phyloP scores from a whole-genome alignment of 64 coral and sea anemone species.

The Stichodactyla helianthus region DNA sequence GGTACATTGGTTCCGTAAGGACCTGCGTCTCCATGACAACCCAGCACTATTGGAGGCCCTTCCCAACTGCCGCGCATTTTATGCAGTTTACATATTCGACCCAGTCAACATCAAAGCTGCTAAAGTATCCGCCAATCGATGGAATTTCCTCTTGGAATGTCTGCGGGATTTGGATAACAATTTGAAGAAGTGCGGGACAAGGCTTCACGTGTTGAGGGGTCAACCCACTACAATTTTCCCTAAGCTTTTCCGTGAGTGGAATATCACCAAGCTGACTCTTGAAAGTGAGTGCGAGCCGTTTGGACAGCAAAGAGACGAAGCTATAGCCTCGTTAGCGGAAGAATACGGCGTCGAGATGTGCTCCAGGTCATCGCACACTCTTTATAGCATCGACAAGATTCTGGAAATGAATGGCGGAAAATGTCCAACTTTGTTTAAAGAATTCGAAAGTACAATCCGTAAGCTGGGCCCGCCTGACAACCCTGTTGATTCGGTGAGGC shows the following conservation, averaged over 20 bases:
- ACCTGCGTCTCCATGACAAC: slow-evolving; percentile 94
- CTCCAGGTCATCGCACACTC: slow-evolving; percentile 76
- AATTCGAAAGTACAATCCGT: slow-evolving; percentile 60
- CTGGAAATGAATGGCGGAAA: slow-evolving; percentile 42
- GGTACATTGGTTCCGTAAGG: slow-evolving; percentile 98
- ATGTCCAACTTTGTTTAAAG: slow-evolving; percentile 57
- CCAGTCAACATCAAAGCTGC: slow-evolving; percentile 68
- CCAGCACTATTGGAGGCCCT: slow-evolving; percentile 79
- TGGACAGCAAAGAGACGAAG: slow-evolving; percentile 77
- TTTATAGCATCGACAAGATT: slow-evolving; percentile 78
- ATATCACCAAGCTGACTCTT: slow-evolving; percentile 84
- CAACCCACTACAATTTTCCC: slow-evolving; percentile 66
- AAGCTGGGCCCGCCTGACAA: slow-evolving; percentile 73
- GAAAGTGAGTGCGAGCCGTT: slow-evolving; percentile 94
- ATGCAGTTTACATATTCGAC: slow-evolving; percentile 93
- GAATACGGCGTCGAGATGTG: slow-evolving; percentile 70
- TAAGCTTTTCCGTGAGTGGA: slow-evolving; percentile 88
- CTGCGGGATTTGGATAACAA: slow-evolving; percentile 84
- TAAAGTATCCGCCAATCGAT: slow-evolving; percentile 77
- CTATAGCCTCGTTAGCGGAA: slow-evolving; percentile 68
- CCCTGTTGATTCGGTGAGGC: slow-evolving; percentile 51
- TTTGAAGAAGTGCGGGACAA: slow-evolving; percentile 77
- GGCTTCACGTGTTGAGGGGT: slow-evolving; percentile 86
- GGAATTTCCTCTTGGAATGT: slow-evolving; percentile 83
- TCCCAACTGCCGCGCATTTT: slow-evolving; percentile 64